A percentile compares a stretch with the other conserved stretches of the same genome.
These are phyloP conservation scores for Callosobruchus maculatus DNA, from an alignment of 2,888 invertebrate species.

Conservation along the genomic window DNA sequence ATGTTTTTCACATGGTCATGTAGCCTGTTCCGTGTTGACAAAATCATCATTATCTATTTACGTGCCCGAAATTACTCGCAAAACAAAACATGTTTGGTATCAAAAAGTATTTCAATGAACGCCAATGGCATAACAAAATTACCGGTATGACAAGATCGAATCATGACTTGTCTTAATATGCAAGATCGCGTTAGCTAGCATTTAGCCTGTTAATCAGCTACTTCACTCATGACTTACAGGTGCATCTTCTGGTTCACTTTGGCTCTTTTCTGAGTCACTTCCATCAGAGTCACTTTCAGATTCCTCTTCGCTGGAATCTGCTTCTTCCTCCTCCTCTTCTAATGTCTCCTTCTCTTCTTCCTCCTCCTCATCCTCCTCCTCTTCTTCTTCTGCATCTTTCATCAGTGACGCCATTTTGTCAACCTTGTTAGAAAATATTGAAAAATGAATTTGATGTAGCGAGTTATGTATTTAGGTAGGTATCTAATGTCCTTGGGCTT, in stretches of 20 bases:
- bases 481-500: too few relatives aligned
- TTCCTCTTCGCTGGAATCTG: slow-evolving; percentile 66
- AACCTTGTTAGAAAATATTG: slow-evolving; percentile 53
- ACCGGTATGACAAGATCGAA: too few relatives aligned
- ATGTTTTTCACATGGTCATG: too few relatives aligned
- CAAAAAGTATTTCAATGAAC: too few relatives aligned
- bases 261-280: slow-evolving; percentile 62
- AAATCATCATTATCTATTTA: too few relatives aligned
- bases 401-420: slow-evolving; percentile 88
- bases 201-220: too few relatives aligned
- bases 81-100: too few relatives aligned
- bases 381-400: slow-evolving; percentile 71
- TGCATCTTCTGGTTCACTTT: slow-evolving; percentile 59
- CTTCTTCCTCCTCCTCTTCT: slow-evolving; percentile 53
- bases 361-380: slow-evolving; percentile 62
- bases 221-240: slow-evolving; percentile 35
- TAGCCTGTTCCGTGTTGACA: too few relatives aligned
- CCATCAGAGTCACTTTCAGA: slow-evolving; percentile 62
- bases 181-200: too few relatives aligned
- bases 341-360: slow-evolving; percentile 59
- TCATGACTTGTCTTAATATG: too few relatives aligned
- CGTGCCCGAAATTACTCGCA: too few relatives aligned
- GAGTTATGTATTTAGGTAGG: background rate
- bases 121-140: too few relatives aligned
- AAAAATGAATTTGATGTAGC: background rate